Evolutionary conservation across 2,888 invertebrate genomes (phyloP), one percentile per base, ranked within the genome.

Genomic region (Elegia similella): DNA sequence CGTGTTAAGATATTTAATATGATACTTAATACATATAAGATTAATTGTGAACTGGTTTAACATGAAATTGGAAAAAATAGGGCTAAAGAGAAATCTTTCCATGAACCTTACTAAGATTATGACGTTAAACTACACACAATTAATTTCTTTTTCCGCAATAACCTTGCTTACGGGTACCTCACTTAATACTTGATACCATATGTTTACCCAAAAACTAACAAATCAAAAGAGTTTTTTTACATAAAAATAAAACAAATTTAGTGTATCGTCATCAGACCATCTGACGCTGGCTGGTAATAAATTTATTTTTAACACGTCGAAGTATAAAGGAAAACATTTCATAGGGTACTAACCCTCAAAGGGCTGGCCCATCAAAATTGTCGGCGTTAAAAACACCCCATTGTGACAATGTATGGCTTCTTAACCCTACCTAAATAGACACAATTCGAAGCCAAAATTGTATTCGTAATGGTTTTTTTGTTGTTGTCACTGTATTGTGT

Each of bases 341-440:
- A 56, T 56, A 48, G 75, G 76, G 75, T 65, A 76, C 72, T 76
- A 86, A 87, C 88, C 88, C 88, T 86, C 84, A 82, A 80, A 76
- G 73, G 76, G 75, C 76, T 69, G 71, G 69, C 81, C 80, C 76
- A 74, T 85, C 81, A 82, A 84, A 88, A 84, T 77, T 73, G 78
- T 80, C 73, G 76, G 83, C 82, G 88, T 88, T 87, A 89, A 85
- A 86, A 83, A 88, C 87, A 86, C 82, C 88, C 86, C 79, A 74
- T 78, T 84, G 80, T 70, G 72, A 69, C 73, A 75, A 73, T 75
- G 80, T 83, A 81, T 74, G 88, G 88, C 87, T 90, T 89, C 88
- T 88, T 88, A 89, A 84, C 88, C 85, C 86, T 79, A 76, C 76
- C 81, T 76, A 80, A 86, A 87, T 78, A 79, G 76, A 78, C 72